phyloP scores from a whole-genome alignment of 2,113 vertebrate genomes.

The Narcine bancroftii region DNA sequence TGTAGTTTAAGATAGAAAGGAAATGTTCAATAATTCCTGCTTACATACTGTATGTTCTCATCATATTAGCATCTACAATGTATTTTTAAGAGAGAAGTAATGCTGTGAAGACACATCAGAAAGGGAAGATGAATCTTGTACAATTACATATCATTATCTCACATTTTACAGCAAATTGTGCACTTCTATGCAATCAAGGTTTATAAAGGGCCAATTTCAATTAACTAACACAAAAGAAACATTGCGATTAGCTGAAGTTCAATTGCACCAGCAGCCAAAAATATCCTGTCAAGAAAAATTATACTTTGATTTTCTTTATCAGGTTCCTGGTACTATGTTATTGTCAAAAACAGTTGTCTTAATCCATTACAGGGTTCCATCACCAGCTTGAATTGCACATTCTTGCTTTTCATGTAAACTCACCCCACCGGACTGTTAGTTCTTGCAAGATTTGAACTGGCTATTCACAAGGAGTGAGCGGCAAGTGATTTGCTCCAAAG shows the following conservation, averaged over 20 bases:
- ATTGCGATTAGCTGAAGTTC: constrained; percentile 44
- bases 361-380: constrained; percentile 44
- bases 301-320: constrained; percentile 38
- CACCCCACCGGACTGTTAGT: constrained; percentile 66
- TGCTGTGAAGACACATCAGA: constrained; percentile 33
- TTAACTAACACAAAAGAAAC: constrained; percentile 46
- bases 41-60: not conserved
- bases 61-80: not conserved
- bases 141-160: constrained; percentile 55
- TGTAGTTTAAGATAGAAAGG: too few relatives aligned
- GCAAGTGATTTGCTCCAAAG: constrained; percentile 57
- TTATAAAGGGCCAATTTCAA: constrained; percentile 49
- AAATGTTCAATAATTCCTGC: not conserved
- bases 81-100: constrained; percentile 9
- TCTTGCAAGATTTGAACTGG: constrained; percentile 51
- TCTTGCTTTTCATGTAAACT: constrained; percentile 58
- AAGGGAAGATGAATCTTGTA: constrained; percentile 40
- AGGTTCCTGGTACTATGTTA: constrained; percentile 45
- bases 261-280: constrained; percentile 24
- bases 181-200: constrained; percentile 49
- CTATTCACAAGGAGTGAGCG: constrained; percentile 52
- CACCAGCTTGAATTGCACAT: constrained; percentile 43
- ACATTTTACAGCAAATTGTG: constrained; percentile 45
- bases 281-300: constrained; percentile 36
- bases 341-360: constrained; percentile 49